phyloP scores from a whole-genome alignment of 2,797 vertebrate genomes.

The Catharus ustulatus region DNA sequence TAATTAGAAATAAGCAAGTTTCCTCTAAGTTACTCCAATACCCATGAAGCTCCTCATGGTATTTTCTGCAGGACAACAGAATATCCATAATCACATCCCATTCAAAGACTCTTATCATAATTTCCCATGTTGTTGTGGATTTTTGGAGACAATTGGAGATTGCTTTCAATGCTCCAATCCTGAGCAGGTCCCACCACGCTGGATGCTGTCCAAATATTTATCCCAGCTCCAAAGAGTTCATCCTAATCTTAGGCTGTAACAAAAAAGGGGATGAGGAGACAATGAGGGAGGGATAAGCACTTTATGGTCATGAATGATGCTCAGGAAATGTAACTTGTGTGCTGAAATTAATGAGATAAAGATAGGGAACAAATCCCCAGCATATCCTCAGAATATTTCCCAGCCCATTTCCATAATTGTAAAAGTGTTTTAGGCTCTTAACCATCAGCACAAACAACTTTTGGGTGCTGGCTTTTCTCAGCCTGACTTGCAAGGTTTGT shows the following conservation, averaged over 20 bases:
- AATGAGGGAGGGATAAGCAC: not conserved
- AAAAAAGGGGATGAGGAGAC: not conserved
- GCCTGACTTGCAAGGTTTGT: not conserved
- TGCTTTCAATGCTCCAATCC: not conserved
- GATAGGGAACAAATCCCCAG: not conserved
- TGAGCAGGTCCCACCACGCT: not conserved
- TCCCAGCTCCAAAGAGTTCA: not conserved
- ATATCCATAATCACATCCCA: not conserved
- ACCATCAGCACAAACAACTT: not conserved
- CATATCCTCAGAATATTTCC: not conserved
- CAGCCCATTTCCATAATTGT: not conserved
- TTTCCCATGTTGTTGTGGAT: not conserved
- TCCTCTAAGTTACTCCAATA: not conserved
- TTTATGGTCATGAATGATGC: not conserved
- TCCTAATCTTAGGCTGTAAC: not conserved
- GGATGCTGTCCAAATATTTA: not conserved
- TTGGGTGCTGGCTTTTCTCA: not conserved
- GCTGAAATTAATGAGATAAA: conserved; percentile 17
- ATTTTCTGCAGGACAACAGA: not conserved
- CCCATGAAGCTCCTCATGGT: not conserved
- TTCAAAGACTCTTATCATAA: not conserved
- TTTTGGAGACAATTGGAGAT: not conserved
- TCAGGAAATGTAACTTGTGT: not conserved
- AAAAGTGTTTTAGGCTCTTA: not conserved
- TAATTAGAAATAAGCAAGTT: conserved; percentile 19